Evolutionary conservation across 2,113 vertebrate species (phyloP).

Genomic region (Morone saxatilis): DNA sequence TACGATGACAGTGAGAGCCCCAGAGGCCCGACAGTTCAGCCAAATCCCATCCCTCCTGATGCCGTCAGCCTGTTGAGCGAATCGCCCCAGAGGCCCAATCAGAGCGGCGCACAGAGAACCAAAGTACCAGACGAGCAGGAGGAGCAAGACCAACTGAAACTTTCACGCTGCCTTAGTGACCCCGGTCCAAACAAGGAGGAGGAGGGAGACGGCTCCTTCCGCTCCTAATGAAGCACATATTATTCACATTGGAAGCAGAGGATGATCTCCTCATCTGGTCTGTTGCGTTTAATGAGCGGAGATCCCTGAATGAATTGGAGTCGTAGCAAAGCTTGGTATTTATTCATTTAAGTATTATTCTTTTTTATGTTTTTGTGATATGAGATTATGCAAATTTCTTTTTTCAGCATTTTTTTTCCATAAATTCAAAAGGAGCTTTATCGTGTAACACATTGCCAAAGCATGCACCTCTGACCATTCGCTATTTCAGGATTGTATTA

Average conservation of each 20-base stretch:
- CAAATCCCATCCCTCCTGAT: constrained; percentile 78
- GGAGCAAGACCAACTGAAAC: constrained; percentile 82
- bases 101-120: background rate
- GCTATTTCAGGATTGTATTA: constrained; percentile 4
- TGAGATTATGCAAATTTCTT: background rate
- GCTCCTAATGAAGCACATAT: constrained; percentile 57
- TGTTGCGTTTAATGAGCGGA: background rate
- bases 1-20: constrained; percentile 65
- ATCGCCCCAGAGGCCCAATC: constrained; percentile 66
- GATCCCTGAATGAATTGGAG: background rate
- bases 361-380: constrained; percentile 13
- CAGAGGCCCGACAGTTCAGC: constrained; percentile 80
- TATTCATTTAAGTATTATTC: constrained; percentile 25
- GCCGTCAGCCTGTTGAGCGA: constrained; percentile 82
- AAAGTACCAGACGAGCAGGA: constrained; percentile 73
- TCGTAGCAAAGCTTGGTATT: constrained; percentile 39
- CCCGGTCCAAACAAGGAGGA: constrained; percentile 88
- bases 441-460: constrained; percentile 42
- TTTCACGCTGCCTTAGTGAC: constrained; percentile 91
- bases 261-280: background rate
- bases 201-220: constrained; percentile 78
- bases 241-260: background rate
- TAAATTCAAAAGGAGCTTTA: background rate
- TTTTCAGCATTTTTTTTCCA: background rate
- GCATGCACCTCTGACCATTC: background rate